Percentiles rank a stretch among this genome's conserved stretches.
Conservation (phyloP, 2,113 vertebrate species). For the Furnarius figulus region DNA sequence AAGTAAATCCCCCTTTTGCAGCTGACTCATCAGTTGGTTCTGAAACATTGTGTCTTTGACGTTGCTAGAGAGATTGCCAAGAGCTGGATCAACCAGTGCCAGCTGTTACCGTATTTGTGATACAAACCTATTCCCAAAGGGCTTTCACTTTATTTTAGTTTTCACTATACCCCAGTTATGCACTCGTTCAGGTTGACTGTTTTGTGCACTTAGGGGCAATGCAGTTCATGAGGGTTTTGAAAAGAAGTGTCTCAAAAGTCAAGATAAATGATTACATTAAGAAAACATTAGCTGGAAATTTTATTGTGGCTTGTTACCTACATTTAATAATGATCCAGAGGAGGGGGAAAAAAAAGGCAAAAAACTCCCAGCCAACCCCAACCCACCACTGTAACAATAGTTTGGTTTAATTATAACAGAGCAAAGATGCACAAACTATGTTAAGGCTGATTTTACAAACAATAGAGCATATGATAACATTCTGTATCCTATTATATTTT, state of each 20-base stretch:
- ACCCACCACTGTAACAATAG: not conserved
- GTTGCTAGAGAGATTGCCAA: constrained; percentile 2
- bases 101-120: not conserved
- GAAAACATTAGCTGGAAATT: not conserved
- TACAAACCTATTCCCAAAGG: not conserved
- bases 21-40: constrained; percentile 46
- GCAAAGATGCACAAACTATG: not conserved
- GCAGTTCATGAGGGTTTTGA: not conserved
- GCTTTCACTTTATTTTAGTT: constrained; percentile 22
- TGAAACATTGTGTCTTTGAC: constrained; percentile 12
- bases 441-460: not conserved
- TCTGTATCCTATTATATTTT: not conserved
- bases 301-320: not conserved
- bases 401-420: not conserved
- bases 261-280: not conserved
- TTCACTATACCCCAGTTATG: constrained; percentile 35
- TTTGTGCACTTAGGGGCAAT: not conserved
- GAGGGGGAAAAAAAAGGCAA: not conserved
- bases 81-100: not conserved
- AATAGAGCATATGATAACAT: not conserved
- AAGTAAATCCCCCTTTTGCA: not conserved
- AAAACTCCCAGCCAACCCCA: not conserved
- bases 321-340: not conserved
- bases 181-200: not conserved
- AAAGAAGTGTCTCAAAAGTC: constrained; percentile 43